Evolutionary conservation across 2,113 vertebrate genomes (phyloP).

Genomic region (Galeopterus variegatus): DNA sequence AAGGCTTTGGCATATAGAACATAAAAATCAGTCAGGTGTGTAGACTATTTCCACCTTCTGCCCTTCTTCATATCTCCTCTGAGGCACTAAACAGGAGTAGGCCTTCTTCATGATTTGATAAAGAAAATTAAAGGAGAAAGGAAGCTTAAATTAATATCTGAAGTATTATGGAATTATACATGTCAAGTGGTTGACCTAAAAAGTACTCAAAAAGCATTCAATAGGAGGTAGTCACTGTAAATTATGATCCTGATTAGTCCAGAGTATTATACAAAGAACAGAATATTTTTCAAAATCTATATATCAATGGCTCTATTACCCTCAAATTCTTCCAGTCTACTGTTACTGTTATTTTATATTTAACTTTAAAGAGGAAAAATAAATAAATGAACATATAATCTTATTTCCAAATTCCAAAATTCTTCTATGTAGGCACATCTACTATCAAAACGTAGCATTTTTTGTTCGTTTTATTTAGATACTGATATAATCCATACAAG

Average conservation of each 20-base stretch:
- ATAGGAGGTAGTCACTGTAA: not conserved
- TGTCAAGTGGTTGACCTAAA: constrained; percentile 52
- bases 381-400: not conserved
- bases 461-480: not conserved
- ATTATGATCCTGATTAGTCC: constrained; percentile 47
- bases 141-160: constrained; percentile 57
- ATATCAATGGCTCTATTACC: not conserved
- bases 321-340: not conserved
- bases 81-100: not conserved
- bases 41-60: constrained; percentile 10
- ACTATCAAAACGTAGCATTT: not conserved
- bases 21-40: constrained; percentile 58
- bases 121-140: constrained; percentile 64
- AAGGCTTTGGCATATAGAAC: constrained; percentile 26
- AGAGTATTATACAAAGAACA: not conserved
- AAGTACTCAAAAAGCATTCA: constrained; percentile 10
- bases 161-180: constrained; percentile 50
- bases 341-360: constrained; percentile 18
- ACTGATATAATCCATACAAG: not conserved
- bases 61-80: constrained; percentile 26
- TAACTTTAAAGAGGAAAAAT: constrained; percentile 11
- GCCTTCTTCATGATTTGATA: not conserved
- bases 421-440: not conserved
- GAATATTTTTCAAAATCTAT: not conserved
- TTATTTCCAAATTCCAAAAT: not conserved